phyloP scores from a whole-genome alignment of 2,797 vertebrate genomes.

The Hylomyscus alleni region DNA sequence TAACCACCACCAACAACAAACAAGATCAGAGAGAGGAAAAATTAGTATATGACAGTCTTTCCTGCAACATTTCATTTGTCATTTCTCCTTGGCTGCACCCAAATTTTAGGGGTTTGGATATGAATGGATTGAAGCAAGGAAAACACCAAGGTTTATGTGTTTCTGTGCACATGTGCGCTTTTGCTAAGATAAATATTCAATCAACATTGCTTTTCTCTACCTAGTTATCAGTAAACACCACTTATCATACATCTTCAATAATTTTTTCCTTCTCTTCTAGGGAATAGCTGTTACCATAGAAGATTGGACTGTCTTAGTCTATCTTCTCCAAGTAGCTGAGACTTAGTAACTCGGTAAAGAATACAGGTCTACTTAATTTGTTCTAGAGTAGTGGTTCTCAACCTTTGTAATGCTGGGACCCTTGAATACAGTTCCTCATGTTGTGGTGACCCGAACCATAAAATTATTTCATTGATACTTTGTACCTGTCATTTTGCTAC shows the following conservation, averaged over 20 bases:
- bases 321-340: not conserved
- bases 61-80: not conserved
- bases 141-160: not conserved
- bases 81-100: not conserved
- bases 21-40: not conserved
- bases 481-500: not conserved
- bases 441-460: not conserved
- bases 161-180: not conserved
- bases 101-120: constrained; percentile 27
- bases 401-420: not conserved
- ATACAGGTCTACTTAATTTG: not conserved
- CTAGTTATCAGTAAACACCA: not conserved
- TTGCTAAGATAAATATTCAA: not conserved
- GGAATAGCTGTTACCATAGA: not conserved
- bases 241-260: not conserved
- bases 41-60: not conserved
- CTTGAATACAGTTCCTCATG: not conserved
- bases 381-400: not conserved
- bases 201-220: not conserved
- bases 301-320: not conserved
- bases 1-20: too few species aligned
- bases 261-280: constrained; percentile 26
- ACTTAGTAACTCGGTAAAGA: not conserved
- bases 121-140: constrained; percentile 8
- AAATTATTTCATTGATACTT: not conserved